These are phyloP conservation scores for Bergia puertoricense DNA, from an alignment of 92 coral and sea anemone species.

Conservation along the genomic window DNA sequence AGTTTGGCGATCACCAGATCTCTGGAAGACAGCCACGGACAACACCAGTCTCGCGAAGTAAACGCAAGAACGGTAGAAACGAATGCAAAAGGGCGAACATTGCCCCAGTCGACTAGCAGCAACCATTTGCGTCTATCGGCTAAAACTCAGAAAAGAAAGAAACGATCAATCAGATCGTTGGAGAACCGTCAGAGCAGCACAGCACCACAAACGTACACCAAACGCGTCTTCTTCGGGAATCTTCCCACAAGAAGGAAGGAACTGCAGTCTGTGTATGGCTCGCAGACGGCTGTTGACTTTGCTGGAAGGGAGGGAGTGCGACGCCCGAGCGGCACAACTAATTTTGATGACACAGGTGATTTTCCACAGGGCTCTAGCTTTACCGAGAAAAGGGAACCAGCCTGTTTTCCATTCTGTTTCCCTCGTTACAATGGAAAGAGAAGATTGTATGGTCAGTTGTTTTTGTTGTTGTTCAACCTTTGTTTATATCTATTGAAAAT, in stretches of 20 bases:
- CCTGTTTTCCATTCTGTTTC: constrained; percentile 38
- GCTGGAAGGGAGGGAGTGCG: background rate
- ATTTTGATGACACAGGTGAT: background rate
- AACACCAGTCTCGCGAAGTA: background rate
- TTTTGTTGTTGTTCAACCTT: background rate
- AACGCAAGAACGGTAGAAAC: background rate
- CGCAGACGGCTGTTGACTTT: background rate
- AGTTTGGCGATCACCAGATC: background rate
- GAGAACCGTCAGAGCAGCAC: background rate
- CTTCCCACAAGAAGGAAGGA: background rate
- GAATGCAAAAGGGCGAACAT: background rate
- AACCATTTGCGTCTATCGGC: background rate
- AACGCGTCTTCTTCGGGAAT: background rate
- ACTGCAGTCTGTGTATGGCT: background rate
- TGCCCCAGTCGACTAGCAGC: background rate
- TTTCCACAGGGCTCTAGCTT: background rate
- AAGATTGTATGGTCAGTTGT: background rate
- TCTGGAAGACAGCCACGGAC: background rate
- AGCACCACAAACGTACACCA: constrained; percentile 15
- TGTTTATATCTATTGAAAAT: background rate
- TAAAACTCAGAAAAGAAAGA: background rate
- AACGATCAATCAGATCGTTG: background rate
- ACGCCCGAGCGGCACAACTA: background rate
- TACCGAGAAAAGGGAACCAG: background rate
- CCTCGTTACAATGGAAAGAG: constrained; percentile 36